Percentiles rank a stretch among this genome's conserved stretches.
Conservation (phyloP, 2,888 invertebrate species). For the Dexiosoma caninum region DNA sequence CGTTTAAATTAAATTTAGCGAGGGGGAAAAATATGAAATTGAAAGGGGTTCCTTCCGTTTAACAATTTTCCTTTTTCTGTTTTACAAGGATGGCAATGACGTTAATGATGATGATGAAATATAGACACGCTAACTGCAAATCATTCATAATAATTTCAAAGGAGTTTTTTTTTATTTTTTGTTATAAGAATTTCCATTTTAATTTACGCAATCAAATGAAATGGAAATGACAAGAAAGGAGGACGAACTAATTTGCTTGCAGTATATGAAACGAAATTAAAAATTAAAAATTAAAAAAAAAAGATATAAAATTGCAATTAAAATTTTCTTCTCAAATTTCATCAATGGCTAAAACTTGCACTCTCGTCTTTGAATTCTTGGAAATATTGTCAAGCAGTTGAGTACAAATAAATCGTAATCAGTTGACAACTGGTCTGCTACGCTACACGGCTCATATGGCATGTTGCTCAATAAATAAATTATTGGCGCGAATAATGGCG, state of each 20-base stretch:
- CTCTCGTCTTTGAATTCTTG: too few relatives aligned
- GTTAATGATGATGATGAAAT: conserved; percentile 45
- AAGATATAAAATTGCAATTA: background rate
- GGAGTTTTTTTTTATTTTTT: background rate
- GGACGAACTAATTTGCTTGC: background rate
- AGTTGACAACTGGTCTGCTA: too few relatives aligned
- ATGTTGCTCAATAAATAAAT: too few relatives aligned
- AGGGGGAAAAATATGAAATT: background rate
- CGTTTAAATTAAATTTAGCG: conserved; percentile 21
- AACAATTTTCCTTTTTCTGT: background rate
- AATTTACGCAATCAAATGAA: background rate
- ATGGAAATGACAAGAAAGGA: background rate
- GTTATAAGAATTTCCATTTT: background rate
- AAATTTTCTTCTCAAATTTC: background rate
- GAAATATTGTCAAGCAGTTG: too few relatives aligned
- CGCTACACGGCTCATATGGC: too few relatives aligned
- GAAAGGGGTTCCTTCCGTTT: conserved; percentile 32
- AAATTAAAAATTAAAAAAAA: too few relatives aligned
- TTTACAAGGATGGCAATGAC: conserved; percentile 32
- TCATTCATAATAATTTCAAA: conserved; percentile 38
- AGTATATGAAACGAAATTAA: background rate
- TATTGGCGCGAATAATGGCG: too few relatives aligned
- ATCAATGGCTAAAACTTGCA: too few relatives aligned
- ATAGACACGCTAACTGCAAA: conserved; percentile 58
- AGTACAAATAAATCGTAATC: too few relatives aligned